phyloP scores from a whole-genome alignment of 2,113 vertebrate genomes.

The Elanoides forficatus region DNA sequence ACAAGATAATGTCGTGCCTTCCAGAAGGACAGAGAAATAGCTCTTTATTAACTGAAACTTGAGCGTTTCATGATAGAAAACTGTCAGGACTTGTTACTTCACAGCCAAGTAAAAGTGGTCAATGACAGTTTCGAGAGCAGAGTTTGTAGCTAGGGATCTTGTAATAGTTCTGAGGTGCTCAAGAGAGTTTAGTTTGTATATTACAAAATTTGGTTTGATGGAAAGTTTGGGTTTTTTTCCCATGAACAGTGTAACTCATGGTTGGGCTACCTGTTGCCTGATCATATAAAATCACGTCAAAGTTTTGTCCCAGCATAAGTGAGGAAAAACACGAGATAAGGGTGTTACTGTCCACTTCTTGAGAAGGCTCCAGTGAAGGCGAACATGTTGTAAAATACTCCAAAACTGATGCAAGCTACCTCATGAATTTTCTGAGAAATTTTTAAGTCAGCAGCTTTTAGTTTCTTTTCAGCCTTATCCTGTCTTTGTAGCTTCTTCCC shows the following conservation, averaged over 20 bases:
- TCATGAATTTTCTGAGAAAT: background rate
- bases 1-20: accelerated
- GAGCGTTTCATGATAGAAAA: background rate
- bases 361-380: background rate
- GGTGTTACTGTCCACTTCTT: background rate
- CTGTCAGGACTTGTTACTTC: background rate
- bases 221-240: background rate
- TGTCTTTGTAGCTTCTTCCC: background rate
- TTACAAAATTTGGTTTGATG: background rate
- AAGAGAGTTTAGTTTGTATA: background rate
- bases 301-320: background rate
- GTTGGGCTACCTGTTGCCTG: background rate
- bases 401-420: background rate
- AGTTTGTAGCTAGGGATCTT: background rate
- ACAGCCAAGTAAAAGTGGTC: background rate
- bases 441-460: background rate
- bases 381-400: background rate
- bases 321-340: background rate
- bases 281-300: background rate
- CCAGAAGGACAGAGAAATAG: background rate
- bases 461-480: background rate
- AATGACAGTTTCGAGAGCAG: background rate
- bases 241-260: background rate
- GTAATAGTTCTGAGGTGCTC: background rate
- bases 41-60: background rate